Percentiles rank a stretch among this genome's conserved stretches.
Conservation (phyloP, 1,140 invertebrate species). For the Eupeodes corollae region DNA sequence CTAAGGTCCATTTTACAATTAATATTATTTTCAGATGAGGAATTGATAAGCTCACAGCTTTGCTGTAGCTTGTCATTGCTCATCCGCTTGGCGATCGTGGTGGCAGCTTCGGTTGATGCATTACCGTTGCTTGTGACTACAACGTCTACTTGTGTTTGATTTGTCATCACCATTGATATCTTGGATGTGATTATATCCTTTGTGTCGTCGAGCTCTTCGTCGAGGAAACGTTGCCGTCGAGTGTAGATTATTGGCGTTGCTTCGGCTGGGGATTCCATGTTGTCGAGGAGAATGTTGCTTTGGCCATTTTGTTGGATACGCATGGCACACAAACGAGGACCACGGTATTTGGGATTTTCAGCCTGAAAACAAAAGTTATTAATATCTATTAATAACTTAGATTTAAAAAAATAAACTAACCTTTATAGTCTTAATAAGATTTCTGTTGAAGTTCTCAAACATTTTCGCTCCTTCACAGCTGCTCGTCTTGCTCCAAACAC, state of each 20-base stretch:
- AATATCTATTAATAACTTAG: background rate
- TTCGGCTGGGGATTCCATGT: slow-evolving; percentile 51
- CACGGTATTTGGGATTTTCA: slow-evolving; percentile 38
- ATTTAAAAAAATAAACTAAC: slow-evolving; percentile 9
- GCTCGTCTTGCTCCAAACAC: slow-evolving; percentile 33
- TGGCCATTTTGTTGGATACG: slow-evolving; percentile 58
- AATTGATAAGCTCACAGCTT: no score
- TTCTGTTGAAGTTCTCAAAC: slow-evolving; percentile 36
- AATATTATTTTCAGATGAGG: no score
- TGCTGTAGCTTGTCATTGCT: no score
- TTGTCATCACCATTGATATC: slow-evolving; percentile 4
- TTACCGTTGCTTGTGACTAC: background rate
- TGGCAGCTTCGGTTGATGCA: no score
- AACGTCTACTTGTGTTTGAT: background rate
- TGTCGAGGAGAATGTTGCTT: slow-evolving; percentile 66
- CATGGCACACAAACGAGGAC: slow-evolving; percentile 59
- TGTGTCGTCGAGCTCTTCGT: slow-evolving; percentile 33
- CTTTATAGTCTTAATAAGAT: slow-evolving; percentile 37
- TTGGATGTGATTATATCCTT: slow-evolving; percentile 36
- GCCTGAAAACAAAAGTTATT: slow-evolving; percentile 13
- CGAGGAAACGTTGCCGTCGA: slow-evolving; percentile 34
- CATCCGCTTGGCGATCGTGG: no score
- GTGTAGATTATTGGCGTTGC: slow-evolving; percentile 56
- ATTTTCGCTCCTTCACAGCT: slow-evolving; percentile 35
- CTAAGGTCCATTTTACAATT: no score